phyloP scores from a whole-genome alignment of 2,888 invertebrate genomes.

The Aphodius sticticus region DNA sequence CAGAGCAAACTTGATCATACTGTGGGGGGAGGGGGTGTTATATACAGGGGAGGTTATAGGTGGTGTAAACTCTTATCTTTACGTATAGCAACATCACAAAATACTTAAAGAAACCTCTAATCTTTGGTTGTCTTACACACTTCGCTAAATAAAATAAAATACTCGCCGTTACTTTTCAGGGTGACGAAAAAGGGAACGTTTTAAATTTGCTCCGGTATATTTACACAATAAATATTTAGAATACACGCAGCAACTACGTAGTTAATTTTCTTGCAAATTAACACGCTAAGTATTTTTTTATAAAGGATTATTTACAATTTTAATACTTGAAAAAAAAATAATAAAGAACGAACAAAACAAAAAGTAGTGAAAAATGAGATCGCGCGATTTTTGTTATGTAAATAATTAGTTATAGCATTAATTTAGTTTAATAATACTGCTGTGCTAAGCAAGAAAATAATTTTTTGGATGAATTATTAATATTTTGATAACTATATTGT shows the following conservation, averaged over 20 bases:
- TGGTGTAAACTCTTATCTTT: neutral
- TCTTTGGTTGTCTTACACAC: neutral
- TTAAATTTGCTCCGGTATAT: neutral
- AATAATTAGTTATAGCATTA: neutral
- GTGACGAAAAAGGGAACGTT: neutral
- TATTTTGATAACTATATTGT: too few species aligned
- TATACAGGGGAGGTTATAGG: neutral
- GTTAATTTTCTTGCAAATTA: neutral
- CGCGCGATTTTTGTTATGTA: neutral
- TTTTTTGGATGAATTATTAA: too few species aligned
- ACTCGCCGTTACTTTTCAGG: neutral
- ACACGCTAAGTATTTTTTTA: neutral
- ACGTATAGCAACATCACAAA: constrained; percentile 4
- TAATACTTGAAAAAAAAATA: neutral
- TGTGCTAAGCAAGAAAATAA: neutral
- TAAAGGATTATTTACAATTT: neutral
- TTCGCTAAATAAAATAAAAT: neutral
- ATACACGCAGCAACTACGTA: neutral
- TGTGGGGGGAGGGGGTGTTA: neutral
- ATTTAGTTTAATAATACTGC: neutral
- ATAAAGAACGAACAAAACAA: neutral
- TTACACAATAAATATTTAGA: neutral
- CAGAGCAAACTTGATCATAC: neutral
- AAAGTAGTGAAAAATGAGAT: neutral
- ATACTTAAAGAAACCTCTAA: neutral